Evolutionary conservation across 2,888 invertebrate genomes (phyloP), one percentile per base, ranked within the genome.

Genomic region (Sinelater perroti): DNA sequence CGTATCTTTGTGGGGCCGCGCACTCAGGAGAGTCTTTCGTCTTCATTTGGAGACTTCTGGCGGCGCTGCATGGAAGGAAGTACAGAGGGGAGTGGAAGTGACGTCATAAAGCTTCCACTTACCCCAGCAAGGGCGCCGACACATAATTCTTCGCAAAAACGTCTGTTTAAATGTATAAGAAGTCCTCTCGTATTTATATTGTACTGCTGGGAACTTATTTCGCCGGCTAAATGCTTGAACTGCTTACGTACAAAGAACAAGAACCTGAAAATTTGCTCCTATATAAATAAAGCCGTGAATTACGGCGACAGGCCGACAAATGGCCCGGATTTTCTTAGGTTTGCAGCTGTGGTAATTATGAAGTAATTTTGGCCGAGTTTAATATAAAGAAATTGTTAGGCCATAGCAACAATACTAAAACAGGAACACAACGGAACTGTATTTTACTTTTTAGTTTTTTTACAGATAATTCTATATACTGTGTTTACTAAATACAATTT

Each of bases 61-160:
- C 59, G 56, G 58, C 57, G 64, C 53, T 64, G 60, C 55, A 61
- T 60, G 60, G 59, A 56, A 64, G 65, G 57, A 61, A 59, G 47
- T 56, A 49, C 52, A 55, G 60, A n/a, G 60, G 56, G 56, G 58
- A 62, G 53, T 52, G 63, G 61, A 67, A 68, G 67, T 65, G 67
- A 63, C 65, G 65, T 69, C 70, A 68, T 70, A 70, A 70, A 70
- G 68, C 67, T 68, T 65, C 67, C 67, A 68, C 67, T 69, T 68
- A 68, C 61, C 53, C 49, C 53, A 59, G 56, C 64, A 53, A 63
- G 62, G 59, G 63, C 56, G 53, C 60, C 64, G 61, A 61, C 68
- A 64, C 63, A 68, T 68, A 70, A 68, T 66, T 68, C 68, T 68
- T 68, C 61, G 57, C 50, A 49, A 62, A 64, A 68, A 63, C 67